Evolutionary conservation across 2,888 invertebrate species (phyloP), one percentile per base, ranked within the genome.

Genomic region (Vanessa cardui): DNA sequence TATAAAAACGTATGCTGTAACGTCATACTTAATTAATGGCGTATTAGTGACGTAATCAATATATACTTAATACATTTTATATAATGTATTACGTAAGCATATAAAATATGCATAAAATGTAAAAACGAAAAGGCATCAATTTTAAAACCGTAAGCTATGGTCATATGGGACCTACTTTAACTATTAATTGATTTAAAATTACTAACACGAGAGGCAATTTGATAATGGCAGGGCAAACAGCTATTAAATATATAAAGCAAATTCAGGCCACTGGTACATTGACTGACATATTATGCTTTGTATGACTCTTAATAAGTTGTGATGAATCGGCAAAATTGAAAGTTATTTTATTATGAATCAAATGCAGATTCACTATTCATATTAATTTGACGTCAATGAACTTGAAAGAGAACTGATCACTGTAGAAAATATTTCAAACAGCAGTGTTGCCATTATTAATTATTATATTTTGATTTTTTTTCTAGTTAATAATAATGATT

Each of bases 151-250:
- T 18, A 18, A 49, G 18, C 9, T 49, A 49, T 49, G 20, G 12
- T 2, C 12, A 39, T 39, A 39, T 12, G 12, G 12, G 12, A 39
- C 12, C 33, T 1, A 12, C 4, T 39, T 39, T 39, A 39, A 39
- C 9, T 39, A 39, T 39, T 39, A 12, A 39, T 39, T 39, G 39
- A 39, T 39, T 39, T 39, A 39, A 39, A 39, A 39, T 39, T 12
- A 4, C 2, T 39, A 39, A 66, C 45, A 63, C 58, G 46, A 64
- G 61, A 46, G 58, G 70, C 61, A 70, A 70, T 70, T 60, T 46
- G 61, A 67, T 62, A 64, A 70, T 67, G 61, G 31, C 20, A 33
- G 20, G 31, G 64, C 31, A 70, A 70, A 70, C 66, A 69, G 47
- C 39, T 45, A 62, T 47, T 56, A 63, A 64, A 31, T 45, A 64